phyloP scores from a whole-genome alignment of 2,888 invertebrate genomes.

The Lepidochrysops patricia region DNA sequence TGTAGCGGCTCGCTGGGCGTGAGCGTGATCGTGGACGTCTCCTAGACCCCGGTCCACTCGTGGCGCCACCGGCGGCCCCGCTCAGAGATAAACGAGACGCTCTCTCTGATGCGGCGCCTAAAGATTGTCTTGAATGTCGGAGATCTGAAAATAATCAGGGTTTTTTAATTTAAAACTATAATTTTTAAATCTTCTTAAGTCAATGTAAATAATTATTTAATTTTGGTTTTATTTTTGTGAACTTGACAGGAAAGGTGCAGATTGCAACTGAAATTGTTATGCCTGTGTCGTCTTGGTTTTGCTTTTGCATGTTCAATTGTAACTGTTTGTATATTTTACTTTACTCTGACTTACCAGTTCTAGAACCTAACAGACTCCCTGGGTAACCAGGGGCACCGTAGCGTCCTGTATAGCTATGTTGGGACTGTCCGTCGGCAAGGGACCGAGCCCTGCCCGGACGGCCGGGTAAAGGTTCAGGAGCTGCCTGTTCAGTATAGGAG shows the following conservation, averaged over 20 bases:
- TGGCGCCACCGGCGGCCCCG: conserved; percentile 77
- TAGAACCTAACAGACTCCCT: conserved; percentile 75
- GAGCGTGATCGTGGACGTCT: conserved; percentile 86
- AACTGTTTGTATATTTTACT: conserved; percentile 4
- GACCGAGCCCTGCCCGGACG: conserved; percentile 86
- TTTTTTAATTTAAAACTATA: neutral
- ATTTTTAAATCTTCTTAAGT: no score
- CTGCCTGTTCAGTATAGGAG: conserved; percentile 80
- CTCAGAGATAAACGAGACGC: conserved; percentile 85
- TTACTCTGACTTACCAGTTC: conserved; percentile 49
- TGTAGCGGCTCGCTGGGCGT: conserved; percentile 85
- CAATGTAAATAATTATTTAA: no score
- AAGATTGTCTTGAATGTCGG: conserved; percentile 88
- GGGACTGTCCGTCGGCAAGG: conserved; percentile 91
- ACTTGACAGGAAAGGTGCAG: neutral
- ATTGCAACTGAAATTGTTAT: neutral
- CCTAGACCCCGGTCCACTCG: conserved; percentile 76
- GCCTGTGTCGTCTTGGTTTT: neutral
- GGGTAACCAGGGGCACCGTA: conserved; percentile 85
- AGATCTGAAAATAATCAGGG: conserved; percentile 71
- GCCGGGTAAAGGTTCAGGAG: conserved; percentile 83
- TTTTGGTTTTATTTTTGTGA: neutral
- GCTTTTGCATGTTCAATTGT: neutral
- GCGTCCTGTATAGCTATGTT: conserved; percentile 89
- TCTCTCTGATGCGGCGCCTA: conserved; percentile 87